These are phyloP conservation scores for Diuraphis noxia DNA, from an alignment of 1,140 invertebrate genomes.

Conservation along the genomic window DNA sequence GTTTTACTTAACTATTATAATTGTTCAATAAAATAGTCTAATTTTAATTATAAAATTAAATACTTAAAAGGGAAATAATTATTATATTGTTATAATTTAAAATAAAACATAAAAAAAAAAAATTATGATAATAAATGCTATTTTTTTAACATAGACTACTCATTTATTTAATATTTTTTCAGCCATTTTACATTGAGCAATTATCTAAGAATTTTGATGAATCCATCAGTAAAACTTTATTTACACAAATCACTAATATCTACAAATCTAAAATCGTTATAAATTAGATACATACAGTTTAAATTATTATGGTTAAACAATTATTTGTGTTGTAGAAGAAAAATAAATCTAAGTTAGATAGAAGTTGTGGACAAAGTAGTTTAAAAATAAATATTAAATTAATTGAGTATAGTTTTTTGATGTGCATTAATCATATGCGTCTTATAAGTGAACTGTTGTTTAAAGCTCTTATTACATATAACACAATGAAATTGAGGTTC, in stretches of 20 bases:
- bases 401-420: slow-evolving; percentile 59
- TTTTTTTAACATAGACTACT: no score
- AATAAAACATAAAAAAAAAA: no score
- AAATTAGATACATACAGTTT: not conserved
- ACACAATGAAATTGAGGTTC: slow-evolving; percentile 61
- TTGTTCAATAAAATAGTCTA: not conserved
- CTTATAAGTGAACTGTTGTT: slow-evolving; percentile 60
- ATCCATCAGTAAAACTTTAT: not conserved
- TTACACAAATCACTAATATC: not conserved
- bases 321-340: not conserved
- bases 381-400: not conserved
- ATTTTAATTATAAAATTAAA: not conserved
- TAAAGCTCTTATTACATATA: slow-evolving; percentile 60
- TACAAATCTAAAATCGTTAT: not conserved
- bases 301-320: not conserved
- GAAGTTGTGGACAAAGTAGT: no score
- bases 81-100: not conserved
- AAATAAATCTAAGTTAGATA: not conserved
- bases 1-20: not conserved
- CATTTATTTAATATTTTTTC: no score
- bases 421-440: slow-evolving; percentile 60
- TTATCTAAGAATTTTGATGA: not conserved
- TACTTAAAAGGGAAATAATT: not conserved
- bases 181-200: not conserved
- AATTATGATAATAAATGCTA: no score